These are phyloP conservation scores for Dryomyza anilis DNA, from an alignment of 2,888 invertebrate species.

Conservation along the genomic window DNA sequence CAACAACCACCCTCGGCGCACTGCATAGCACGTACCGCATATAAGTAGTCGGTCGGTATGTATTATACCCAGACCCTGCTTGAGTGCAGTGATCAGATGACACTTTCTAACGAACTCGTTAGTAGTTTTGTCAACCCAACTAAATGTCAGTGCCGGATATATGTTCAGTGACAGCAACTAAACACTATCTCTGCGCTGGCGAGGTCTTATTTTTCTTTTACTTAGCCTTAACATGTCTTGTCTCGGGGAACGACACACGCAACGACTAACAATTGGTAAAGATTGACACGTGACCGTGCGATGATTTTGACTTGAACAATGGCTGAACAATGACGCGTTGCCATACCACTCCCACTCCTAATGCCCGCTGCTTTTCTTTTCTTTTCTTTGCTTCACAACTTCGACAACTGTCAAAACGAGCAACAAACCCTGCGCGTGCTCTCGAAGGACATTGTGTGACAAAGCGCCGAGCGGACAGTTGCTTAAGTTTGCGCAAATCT, in stretches of 20 bases:
- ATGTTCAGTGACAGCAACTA: conserved; percentile 17
- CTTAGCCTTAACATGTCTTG: neutral
- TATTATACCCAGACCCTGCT: no score
- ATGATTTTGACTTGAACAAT: conserved; percentile 55
- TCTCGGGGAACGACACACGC: neutral
- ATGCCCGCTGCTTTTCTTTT: neutral
- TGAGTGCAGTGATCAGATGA: conserved; percentile 16
- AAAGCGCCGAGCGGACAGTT: neutral
- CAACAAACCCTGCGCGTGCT: neutral
- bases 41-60: no score
- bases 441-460: neutral
- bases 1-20: no score
- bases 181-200: conserved; percentile 9
- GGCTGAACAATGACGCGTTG: conserved; percentile 43
- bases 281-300: conserved; percentile 60
- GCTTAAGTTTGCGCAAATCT: neutral
- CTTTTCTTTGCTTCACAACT: neutral
- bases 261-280: conserved; percentile 40
- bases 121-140: conserved; percentile 24
- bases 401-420: neutral
- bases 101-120: conserved; percentile 22
- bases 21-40: neutral
- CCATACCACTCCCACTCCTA: neutral
- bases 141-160: conserved; percentile 3
- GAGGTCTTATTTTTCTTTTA: conserved; percentile 4